Evolutionary conservation across 2,113 vertebrate genomes (phyloP).

Genomic region (Notarius quadriscutis): DNA sequence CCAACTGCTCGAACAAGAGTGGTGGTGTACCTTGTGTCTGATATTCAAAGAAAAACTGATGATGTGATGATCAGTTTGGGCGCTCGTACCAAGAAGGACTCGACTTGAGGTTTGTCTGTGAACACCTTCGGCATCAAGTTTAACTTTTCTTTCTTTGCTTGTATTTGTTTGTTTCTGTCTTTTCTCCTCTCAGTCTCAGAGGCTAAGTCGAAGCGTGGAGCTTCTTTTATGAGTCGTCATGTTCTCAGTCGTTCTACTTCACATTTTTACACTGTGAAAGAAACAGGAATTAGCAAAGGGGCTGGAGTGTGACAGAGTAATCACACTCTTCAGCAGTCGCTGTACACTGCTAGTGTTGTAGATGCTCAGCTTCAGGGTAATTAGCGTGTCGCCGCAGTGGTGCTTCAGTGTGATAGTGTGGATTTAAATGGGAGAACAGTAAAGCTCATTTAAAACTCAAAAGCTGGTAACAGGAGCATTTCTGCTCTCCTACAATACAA

Average conservation of each 20-base stretch:
- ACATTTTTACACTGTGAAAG: not conserved
- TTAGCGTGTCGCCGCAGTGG: not conserved
- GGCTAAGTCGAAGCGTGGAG: not conserved
- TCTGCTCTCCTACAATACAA: not conserved
- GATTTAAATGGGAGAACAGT: not conserved
- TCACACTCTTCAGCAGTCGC: not conserved
- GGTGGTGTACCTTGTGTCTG: no score
- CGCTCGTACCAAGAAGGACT: not conserved
- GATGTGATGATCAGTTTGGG: no score
- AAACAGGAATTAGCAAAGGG: not conserved
- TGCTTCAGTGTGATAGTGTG: not conserved
- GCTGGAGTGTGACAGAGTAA: not conserved
- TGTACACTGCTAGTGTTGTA: not conserved
- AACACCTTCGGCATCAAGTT: not conserved
- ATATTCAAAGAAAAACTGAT: no score
- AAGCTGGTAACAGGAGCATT: not conserved
- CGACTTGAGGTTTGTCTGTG: not conserved
- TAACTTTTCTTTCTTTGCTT: not conserved
- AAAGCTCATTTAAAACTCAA: not conserved
- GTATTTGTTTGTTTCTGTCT: not conserved
- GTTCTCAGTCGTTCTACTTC: not conserved
- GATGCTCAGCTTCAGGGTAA: not conserved
- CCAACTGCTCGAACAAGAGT: no score
- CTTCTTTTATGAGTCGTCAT: not conserved
- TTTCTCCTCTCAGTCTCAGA: not conserved